Base-by-base conservation (phyloP, 2,797 vertebrate genomes). In the Potorous gilbertii region DNA sequence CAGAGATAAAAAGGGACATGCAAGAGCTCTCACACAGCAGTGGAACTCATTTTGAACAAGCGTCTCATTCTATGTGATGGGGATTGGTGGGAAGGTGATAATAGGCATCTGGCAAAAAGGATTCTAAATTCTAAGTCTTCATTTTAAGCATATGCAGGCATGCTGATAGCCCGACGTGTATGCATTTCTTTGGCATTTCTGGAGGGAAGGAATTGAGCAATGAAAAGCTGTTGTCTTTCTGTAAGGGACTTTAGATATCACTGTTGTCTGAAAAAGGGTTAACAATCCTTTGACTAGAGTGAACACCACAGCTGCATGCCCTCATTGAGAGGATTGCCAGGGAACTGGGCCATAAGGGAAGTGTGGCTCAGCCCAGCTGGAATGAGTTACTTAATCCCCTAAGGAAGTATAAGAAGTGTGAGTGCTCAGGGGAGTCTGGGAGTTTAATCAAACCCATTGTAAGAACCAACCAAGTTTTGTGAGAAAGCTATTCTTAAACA, bases 401-500 rank as follows among this genome's bases (percentile, higher is more conserved):
- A 10, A 59, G 54, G 40, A 96, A 81, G 57, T 34, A 2, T n/a
- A 50, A 13, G n/a, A 31, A 55, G 14, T 93, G 54, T 54, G 91
- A 52, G 54, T 89, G 46, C 91, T 91, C 24, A 4, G 56, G 81
- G 54, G 57, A 92, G 56, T 55, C 94, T 91, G 46, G 0, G 55
- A 0, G 5, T 55, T 91, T 89, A 3, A 55, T 55, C 90, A 40
- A 74, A 59, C 40, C 91, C 10, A n/a, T 13, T 94, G 29, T 93
- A 54, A 54, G 46, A 55, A 95, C 3, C 14, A 29, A 55, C 8
- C 74, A 21, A 40, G 55, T 93, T 74, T 90, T 34, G 91, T 52
- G 55, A 94, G 57, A 92, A 95, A 87, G 50, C 40, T 93, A 96
- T 95, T 95, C 66, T 92, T 92, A 95, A 95, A 90, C 66, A 92